Evolutionary conservation across 2,888 invertebrate genomes (phyloP).

Genomic region (Idaea aversata): DNA sequence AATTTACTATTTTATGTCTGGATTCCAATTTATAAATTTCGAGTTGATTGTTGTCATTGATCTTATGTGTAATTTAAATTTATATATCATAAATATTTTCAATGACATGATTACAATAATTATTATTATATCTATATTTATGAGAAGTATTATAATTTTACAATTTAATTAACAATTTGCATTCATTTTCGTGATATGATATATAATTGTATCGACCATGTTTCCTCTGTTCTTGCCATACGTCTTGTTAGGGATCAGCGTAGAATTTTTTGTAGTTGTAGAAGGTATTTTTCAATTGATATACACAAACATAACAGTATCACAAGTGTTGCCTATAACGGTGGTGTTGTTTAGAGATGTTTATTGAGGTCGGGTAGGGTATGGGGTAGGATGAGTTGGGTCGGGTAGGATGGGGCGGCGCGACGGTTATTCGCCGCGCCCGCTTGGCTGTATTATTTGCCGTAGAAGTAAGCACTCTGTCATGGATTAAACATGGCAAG

Average conservation of each 20-base stretch:
- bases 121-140: conserved; percentile 39
- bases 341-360: conserved; percentile 73
- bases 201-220: conserved; percentile 50
- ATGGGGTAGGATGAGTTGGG: conserved; percentile 45
- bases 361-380: conserved; percentile 62
- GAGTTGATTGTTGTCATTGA: conserved; percentile 62
- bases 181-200: conserved; percentile 58
- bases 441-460: conserved; percentile 73
- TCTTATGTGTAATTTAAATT: conserved; percentile 41
- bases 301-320: conserved; percentile 74
- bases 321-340: conserved; percentile 69
- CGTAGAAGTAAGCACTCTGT: conserved; percentile 74
- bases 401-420: conserved; percentile 37
- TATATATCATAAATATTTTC: conserved; percentile 54
- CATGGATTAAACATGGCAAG: conserved; percentile 67
- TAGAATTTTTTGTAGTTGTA: conserved; percentile 71
- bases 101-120: conserved; percentile 42
- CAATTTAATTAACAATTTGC: conserved; percentile 47
- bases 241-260: conserved; percentile 74
- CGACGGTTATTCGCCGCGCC: conserved; percentile 59
- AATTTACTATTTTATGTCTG: conserved; percentile 80
- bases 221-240: conserved; percentile 79
- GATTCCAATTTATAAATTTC: conserved; percentile 74
- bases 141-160: conserved; percentile 61
- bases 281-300: conserved; percentile 72